Evolutionary conservation across 2,113 vertebrate species (phyloP), one percentile per base, ranked within the genome.

Genomic region (Urocynchramus pylzowi): DNA sequence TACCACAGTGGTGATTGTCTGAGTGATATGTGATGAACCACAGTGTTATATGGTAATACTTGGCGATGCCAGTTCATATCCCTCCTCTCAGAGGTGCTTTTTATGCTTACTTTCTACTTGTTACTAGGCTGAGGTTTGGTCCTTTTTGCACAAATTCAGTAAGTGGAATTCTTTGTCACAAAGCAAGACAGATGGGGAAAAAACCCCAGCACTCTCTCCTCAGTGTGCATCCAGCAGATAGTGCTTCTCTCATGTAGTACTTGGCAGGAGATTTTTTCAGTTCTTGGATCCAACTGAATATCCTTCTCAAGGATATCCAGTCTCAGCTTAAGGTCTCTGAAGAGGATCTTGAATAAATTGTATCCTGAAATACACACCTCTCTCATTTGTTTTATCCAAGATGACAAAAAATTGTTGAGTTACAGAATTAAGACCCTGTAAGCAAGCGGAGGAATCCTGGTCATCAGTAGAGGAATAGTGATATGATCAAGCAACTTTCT

Each of bases 171-270:
- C 94, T 69, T 30, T 28, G 37, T 82, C 41, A 75, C 37, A 78
- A 89, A 81, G 24, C 11, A 59, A 82, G 53, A 39, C 6, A 7
- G 37, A 26, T 31, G 9, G 16, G 15, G 8, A 8, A 5, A 60
- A 67, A 26, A 3, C 0, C 2, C 17, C 37, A 57, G 6, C 13
- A 7, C 31, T 65, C 7, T 83, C 10, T 7, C n/a, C 30, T 64
- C 33, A 26, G 7, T 35, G 35, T 73, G 20, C 26, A 15, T 75
- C 73, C 78, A 56, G 28, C 47, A 69, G 39, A 35, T 64, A 47
- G 54, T 11, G 4, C 21, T 83, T 71, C 68, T 53, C 7, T 75
- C 7, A 2, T 41, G 39, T 65, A 7, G 31, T 64, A 11, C 64
- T 59, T 86, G 41, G 20, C 60, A 70, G 63, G 45, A 87, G 24